Conservation (phyloP, 30 jellyfish, hydroid and myxozoan species). For the Hydractinia symbiolongicarpus region DNA sequence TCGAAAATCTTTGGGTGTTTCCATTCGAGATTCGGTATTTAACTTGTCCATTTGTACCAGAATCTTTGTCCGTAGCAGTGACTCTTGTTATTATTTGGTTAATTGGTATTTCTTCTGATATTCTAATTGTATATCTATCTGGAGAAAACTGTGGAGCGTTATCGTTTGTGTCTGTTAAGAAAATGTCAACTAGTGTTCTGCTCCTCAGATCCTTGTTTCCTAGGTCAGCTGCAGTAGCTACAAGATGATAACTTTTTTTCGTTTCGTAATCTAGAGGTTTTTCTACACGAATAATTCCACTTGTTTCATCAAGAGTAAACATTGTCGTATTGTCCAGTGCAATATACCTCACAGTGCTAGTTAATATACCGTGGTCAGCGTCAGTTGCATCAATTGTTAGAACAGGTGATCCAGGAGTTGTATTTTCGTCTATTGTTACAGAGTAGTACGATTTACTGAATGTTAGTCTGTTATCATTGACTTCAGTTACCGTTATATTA, state of each 20-base stretch:
- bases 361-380: constrained; percentile 39
- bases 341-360: constrained; percentile 30
- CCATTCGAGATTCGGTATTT: constrained; percentile 39
- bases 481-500: constrained; percentile 49
- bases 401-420: constrained; percentile 31
- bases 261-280: constrained; percentile 51
- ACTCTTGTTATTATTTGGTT: constrained; percentile 38
- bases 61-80: constrained; percentile 66
- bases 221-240: constrained; percentile 64
- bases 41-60: constrained; percentile 49
- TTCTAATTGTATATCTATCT: constrained; percentile 30
- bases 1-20: constrained; percentile 10
- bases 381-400: constrained; percentile 63
- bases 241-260: constrained; percentile 46
- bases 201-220: constrained; percentile 63
- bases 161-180: constrained; percentile 63
- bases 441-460: constrained; percentile 44
- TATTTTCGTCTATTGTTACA: constrained; percentile 53
- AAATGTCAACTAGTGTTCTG: constrained; percentile 60
- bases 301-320: constrained; percentile 42
- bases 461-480: constrained; percentile 67
- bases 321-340: constrained; percentile 62
- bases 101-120: constrained; percentile 74
- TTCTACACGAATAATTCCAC: constrained; percentile 53
- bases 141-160: constrained; percentile 61